A percentile compares a stretch with the other conserved stretches of the same genome.
These are phyloP conservation scores for Itoplectis maculator DNA, from an alignment of 2,888 invertebrate species.

Conservation along the genomic window DNA sequence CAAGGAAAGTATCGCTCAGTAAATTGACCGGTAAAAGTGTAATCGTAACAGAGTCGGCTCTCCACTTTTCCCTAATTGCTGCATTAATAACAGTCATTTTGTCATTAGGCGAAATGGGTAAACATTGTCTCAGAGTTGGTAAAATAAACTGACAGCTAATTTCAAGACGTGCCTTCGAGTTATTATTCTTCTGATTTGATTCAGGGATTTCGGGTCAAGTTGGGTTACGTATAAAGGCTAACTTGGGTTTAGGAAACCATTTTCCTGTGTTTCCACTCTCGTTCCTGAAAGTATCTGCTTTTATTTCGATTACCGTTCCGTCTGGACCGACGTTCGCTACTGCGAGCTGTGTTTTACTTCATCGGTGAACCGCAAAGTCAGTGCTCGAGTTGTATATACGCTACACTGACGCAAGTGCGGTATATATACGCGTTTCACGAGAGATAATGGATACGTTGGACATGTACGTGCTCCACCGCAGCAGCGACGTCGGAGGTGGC, in stretches of 20 bases:
- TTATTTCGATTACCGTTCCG: conserved; percentile 6
- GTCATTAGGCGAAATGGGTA: too few relatives aligned
- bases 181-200: too few relatives aligned
- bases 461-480: conserved; percentile 17
- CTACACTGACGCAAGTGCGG: background rate
- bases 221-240: too few relatives aligned
- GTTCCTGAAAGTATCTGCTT: background rate
- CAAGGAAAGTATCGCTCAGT: too few relatives aligned
- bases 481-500: conserved; percentile 11
- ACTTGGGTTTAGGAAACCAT: background rate
- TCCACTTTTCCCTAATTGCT: too few relatives aligned
- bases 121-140: too few relatives aligned
- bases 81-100: too few relatives aligned
- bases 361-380: background rate
- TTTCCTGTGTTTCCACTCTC: background rate
- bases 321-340: background rate
- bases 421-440: conserved; percentile 13
- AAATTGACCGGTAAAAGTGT: too few relatives aligned
- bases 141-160: too few relatives aligned
- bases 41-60: too few relatives aligned
- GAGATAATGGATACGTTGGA: conserved; percentile 43
- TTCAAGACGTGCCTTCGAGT: too few relatives aligned
- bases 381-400: conserved; percentile 6
- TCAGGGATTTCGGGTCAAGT: too few relatives aligned
- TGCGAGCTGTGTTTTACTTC: background rate